phyloP scores from a whole-genome alignment of 2,888 invertebrate species.

The Catotricha subobsoleta region DNA sequence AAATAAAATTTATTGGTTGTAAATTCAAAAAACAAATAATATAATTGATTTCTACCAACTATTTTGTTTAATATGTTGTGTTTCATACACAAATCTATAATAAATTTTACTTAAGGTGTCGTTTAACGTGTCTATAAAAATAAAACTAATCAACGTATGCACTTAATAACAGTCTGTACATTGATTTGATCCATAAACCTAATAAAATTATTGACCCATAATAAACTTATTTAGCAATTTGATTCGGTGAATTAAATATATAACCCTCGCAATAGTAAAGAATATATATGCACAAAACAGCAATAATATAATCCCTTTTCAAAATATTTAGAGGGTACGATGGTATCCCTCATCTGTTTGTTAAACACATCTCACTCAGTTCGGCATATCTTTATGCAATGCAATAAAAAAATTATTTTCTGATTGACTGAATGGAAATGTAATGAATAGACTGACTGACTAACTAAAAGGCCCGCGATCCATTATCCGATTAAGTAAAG shows the following conservation, averaged over 20 bases:
- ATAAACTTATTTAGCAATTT: constrained; percentile 10
- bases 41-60: too few relatives aligned
- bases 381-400: not conserved
- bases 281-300: not conserved
- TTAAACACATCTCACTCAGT: constrained; percentile 5
- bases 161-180: too few relatives aligned
- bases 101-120: too few relatives aligned
- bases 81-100: too few relatives aligned
- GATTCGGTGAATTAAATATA: constrained; percentile 11
- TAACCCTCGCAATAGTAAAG: not conserved
- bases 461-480: constrained; percentile 13
- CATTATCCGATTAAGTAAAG: constrained; percentile 41
- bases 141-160: too few relatives aligned
- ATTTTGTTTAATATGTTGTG: too few relatives aligned
- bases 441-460: constrained; percentile 7
- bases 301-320: constrained; percentile 1
- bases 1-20: too few relatives aligned
- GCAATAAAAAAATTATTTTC: constrained; percentile 6
- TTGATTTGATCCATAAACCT: not conserved
- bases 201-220: constrained; percentile 9
- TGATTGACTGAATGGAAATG: constrained; percentile 5
- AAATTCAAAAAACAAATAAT: too few relatives aligned
- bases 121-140: too few relatives aligned
- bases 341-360: not conserved
- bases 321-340: not conserved